phyloP scores from a whole-genome alignment of 2,797 vertebrate species.

The Sarcoramphus papa region DNA sequence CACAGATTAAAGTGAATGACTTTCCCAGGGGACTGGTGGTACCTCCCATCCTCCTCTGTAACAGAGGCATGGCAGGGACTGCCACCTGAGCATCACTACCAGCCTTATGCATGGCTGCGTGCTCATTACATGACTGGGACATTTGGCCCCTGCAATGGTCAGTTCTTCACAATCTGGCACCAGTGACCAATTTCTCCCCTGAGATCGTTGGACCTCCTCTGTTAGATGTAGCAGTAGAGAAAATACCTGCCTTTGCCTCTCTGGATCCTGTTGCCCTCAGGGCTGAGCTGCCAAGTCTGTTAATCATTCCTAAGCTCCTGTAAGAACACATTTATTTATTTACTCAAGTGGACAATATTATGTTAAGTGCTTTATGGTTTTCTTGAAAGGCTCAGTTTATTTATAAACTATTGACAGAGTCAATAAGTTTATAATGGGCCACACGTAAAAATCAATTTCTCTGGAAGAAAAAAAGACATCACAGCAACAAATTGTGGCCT shows the following conservation, averaged over 20 bases:
- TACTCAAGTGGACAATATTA: constrained; percentile 59
- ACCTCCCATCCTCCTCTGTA: too few relatives aligned
- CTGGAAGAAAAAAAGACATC: constrained; percentile 33
- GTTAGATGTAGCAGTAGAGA: neutral
- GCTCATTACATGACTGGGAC: neutral
- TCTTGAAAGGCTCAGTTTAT: constrained; percentile 56
- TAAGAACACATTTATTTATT: constrained; percentile 65
- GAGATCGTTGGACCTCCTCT: neutral
- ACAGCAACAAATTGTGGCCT: neutral
- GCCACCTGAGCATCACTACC: neutral
- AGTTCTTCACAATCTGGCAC: neutral
- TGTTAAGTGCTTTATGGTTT: constrained; percentile 57
- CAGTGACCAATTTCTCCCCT: neutral
- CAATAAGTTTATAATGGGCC: constrained; percentile 69
- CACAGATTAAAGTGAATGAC: too few relatives aligned
- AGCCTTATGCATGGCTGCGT: too few relatives aligned
- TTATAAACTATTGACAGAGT: constrained; percentile 60
- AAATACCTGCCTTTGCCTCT: neutral
- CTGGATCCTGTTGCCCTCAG: neutral
- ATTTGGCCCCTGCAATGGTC: neutral
- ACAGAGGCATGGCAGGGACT: neutral
- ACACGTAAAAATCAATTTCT: constrained; percentile 68
- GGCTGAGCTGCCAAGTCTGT: neutral
- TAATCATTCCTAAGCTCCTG: constrained; percentile 25
- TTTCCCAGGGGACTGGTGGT: neutral